These are phyloP conservation scores for Sula dactylatra DNA, from an alignment of 2,113 vertebrate genomes.

Conservation along the genomic window DNA sequence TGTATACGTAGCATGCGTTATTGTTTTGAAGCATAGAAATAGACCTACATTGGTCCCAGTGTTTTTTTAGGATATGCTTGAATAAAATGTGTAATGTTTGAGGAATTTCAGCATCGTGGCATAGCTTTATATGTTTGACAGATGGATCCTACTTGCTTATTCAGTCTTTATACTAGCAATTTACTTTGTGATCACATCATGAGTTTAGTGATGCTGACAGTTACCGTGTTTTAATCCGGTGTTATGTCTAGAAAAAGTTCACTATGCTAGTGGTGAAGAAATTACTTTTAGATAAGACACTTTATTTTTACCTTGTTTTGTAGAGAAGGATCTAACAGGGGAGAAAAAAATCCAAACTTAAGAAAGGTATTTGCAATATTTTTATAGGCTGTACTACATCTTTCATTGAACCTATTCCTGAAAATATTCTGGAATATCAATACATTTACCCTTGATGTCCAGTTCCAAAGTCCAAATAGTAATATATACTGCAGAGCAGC, in stretches of 20 bases:
- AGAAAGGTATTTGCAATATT: background rate
- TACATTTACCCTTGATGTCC: background rate
- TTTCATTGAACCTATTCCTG: background rate
- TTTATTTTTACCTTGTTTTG: background rate
- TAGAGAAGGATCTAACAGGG: background rate
- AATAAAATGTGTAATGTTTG: background rate
- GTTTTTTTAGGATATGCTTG: background rate
- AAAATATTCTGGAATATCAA: background rate
- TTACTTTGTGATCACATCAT: background rate
- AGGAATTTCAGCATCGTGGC: background rate
- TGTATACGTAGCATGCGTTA: background rate
- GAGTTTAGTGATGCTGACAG: background rate
- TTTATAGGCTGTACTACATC: background rate
- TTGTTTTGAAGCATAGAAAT: background rate
- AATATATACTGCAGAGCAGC: background rate
- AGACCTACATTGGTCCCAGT: background rate
- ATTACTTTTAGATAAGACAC: background rate
- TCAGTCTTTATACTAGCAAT: background rate
- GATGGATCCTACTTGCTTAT: background rate
- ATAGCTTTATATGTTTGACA: background rate
- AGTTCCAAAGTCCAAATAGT: background rate
- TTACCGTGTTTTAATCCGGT: background rate
- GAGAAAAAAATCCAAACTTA: background rate
- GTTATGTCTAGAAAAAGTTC: background rate
- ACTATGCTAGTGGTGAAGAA: background rate